These are phyloP conservation scores for Struthio camelus DNA, from an alignment of 2,113 vertebrate genomes.

Conservation along the genomic window DNA sequence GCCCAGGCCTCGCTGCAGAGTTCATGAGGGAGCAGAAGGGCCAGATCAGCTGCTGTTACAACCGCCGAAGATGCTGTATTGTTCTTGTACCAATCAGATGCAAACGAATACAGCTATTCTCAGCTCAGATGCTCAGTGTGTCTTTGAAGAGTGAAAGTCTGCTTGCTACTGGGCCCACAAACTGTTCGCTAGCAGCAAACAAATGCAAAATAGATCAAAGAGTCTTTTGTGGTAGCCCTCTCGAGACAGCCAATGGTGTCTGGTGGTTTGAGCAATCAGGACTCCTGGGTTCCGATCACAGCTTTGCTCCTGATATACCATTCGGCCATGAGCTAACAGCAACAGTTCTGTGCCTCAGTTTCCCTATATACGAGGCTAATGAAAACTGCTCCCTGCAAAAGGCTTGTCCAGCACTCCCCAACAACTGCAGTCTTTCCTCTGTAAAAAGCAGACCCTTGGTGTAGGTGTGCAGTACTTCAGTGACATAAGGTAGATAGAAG, in stretches of 20 bases:
- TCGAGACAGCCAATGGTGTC: background rate
- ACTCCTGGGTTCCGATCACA: background rate
- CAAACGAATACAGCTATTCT: background rate
- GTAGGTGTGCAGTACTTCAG: fast-evolving
- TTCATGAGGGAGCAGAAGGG: background rate
- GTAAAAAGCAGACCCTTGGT: background rate
- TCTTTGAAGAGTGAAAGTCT: background rate
- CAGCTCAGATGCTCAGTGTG: background rate
- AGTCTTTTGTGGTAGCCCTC: background rate
- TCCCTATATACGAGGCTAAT: background rate
- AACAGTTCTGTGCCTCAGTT: background rate
- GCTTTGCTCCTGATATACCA: background rate
- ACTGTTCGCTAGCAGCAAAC: background rate
- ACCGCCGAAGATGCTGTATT: background rate
- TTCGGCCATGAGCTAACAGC: background rate
- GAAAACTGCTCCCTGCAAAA: background rate
- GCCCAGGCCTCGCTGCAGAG: background rate
- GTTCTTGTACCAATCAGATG: background rate
- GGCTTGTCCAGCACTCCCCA: background rate
- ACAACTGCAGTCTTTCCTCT: background rate
- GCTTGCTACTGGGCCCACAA: background rate
- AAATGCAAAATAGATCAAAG: conserved; percentile 5
- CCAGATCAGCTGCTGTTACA: background rate
- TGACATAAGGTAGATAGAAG: fast-evolving
- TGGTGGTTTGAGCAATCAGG: background rate